Percentiles rank a stretch among this genome's conserved stretches.
These are phyloP conservation scores for Craniophora ligustri DNA, from an alignment of 2,888 invertebrate genomes.

Conservation along the genomic window DNA sequence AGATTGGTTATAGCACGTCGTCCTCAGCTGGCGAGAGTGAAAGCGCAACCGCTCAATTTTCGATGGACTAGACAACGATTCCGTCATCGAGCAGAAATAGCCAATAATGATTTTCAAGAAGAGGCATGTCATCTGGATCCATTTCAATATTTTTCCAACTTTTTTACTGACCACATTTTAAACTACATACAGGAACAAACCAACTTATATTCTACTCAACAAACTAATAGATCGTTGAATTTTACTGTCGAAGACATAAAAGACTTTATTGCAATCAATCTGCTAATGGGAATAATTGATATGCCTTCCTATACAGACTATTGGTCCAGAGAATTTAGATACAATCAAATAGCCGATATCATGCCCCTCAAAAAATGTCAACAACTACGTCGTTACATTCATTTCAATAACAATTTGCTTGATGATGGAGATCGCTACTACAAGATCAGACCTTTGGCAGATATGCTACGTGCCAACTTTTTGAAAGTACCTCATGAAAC, in stretches of 20 bases:
- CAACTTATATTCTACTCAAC: conserved; percentile 3
- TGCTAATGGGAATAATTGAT: conserved; percentile 3
- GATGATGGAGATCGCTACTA: conserved; percentile 6
- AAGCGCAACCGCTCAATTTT: not conserved
- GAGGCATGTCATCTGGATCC: no score
- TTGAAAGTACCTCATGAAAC: conserved; percentile 35
- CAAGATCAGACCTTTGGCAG: conserved; percentile 5
- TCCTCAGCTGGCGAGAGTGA: no score
- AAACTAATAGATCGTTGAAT: not conserved
- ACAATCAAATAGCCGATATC: conserved; percentile 2
- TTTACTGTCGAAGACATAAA: not conserved
- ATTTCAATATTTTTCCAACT: conserved; percentile 1
- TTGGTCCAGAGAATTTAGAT: not conserved
- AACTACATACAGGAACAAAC: conserved; percentile 2
- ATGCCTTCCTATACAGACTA: conserved; percentile 5
- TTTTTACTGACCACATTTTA: conserved; percentile 4
- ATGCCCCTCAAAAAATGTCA: not conserved
- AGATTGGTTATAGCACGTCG: no score
- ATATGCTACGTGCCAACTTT: conserved; percentile 18
- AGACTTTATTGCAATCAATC: conserved; percentile 5
- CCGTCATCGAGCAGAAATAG: not conserved
- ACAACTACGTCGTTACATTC: not conserved
- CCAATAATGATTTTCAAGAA: no score
- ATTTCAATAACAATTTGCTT: conserved; percentile 3
- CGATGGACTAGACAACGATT: not conserved